Evolutionary conservation across 2,888 invertebrate genomes (phyloP).

Genomic region (Harpalus rubripes): DNA sequence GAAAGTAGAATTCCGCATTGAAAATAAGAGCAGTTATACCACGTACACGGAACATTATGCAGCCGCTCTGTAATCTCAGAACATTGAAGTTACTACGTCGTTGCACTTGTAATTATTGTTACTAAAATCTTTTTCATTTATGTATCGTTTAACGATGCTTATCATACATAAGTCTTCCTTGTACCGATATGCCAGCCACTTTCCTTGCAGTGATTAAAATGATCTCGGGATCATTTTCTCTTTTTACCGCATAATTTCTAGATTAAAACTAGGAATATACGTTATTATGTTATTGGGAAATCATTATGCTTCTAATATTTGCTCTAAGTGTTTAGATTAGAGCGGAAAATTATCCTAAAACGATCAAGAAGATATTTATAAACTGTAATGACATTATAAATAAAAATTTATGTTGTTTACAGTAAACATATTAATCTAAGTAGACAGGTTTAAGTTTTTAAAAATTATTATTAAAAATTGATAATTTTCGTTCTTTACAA

Average conservation of each 20-base stretch:
- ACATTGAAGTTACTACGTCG: conserved; percentile 48
- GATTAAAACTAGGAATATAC: conserved; percentile 21
- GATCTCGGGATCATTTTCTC: conserved; percentile 4
- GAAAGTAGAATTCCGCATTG: background rate
- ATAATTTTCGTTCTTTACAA: no score
- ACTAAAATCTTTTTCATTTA: conserved; percentile 64
- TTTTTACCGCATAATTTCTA: conserved; percentile 41
- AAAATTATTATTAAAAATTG: no score
- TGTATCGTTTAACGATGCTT: conserved; percentile 61
- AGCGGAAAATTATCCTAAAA: background rate
- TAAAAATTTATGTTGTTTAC: background rate
- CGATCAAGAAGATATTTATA: background rate
- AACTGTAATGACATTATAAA: background rate
- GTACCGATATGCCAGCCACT: conserved; percentile 19
- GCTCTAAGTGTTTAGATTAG: background rate
- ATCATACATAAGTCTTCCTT: conserved; percentile 23
- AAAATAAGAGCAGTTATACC: background rate
- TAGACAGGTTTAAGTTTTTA: no score
- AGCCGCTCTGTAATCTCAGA: conserved; percentile 60
- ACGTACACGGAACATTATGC: background rate
- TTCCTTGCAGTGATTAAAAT: conserved; percentile 14
- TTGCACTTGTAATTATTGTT: conserved; percentile 61
- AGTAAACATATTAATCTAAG: background rate
- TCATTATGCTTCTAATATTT: conserved; percentile 31
- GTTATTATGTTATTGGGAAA: background rate